Base-by-base conservation (phyloP, 2,888 invertebrate genomes). In the Epinotia bilunana region DNA sequence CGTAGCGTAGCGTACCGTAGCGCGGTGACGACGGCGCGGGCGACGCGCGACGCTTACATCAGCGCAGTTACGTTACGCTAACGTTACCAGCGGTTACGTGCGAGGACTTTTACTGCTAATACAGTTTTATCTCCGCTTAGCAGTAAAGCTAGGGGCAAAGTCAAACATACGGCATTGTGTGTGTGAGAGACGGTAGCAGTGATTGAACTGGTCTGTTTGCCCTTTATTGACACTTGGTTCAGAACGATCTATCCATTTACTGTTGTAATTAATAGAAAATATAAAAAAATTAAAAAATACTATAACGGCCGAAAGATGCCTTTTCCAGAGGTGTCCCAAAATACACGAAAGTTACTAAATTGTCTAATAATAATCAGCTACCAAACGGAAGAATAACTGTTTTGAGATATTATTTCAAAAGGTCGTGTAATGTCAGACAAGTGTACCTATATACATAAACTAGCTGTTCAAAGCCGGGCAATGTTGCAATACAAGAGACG, bases 401-500 rank as follows among this genome's bases (percentile, higher is more conserved):
- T 60, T 9, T 20, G 12, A 65, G 18, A 55, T 55, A 63, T 55
- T 3, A 60, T 61, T 11, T n/a, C 20, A 13, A 53, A 67, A 60
- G 61, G 55, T 73, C 61, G 61, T 20, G 46, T 65, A 33, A 68
- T 39, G 7, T 53, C n/a, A 61, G 23, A 58, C 60, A 57, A 61
- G 16, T 62, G 67, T 55, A n/a, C n/a, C n/a, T n/a, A n/a, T n/a
- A n/a, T n/a, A 72, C 63, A 64, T 68, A 73, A 67, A 57, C 61
- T 64, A 69, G 62, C 70, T 80, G 81, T 81, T 83, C 81, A 89
- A 86, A 90, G 86, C 87, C 86, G 84, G 82, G 83, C 83, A 85
- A 88, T 92, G 91, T 91, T 92, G 93, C 93, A 91, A 92, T 87
- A 88, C 89, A 88, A 90, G 90, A 86, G 86, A 90, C 86, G 86